Evolutionary conservation across 2,888 invertebrate genomes (phyloP).

Genomic region (Amiota mariae): DNA sequence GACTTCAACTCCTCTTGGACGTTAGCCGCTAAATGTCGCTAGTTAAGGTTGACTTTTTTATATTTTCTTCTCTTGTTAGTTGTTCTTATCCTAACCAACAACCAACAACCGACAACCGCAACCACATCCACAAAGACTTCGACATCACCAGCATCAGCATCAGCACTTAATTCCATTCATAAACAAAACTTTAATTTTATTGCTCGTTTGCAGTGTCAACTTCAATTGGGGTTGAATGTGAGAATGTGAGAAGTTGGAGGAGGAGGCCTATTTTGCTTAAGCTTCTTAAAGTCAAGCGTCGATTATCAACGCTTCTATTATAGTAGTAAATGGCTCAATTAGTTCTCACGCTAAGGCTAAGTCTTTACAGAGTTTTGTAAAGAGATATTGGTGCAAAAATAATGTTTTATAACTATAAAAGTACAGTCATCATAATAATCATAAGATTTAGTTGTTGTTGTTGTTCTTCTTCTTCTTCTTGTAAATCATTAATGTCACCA

Average conservation of each 20-base stretch:
- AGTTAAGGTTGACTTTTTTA: slow-evolving; percentile 7
- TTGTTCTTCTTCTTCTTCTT: no score
- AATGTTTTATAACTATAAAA: neutral
- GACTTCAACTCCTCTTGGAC: slow-evolving; percentile 39
- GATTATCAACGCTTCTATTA: slow-evolving; percentile 55
- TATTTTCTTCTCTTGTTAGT: slow-evolving; percentile 42
- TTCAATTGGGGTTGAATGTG: slow-evolving; percentile 28
- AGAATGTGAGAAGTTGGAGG: neutral
- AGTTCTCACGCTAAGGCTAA: slow-evolving; percentile 57
- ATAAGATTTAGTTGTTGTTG: slow-evolving; percentile 59
- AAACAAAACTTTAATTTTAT: slow-evolving; percentile 70
- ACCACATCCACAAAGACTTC: neutral
- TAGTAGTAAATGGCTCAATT: slow-evolving; percentile 70
- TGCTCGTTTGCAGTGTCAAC: slow-evolving; percentile 56
- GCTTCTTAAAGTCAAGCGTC: slow-evolving; percentile 33
- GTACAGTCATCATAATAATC: neutral
- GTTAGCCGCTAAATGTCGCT: slow-evolving; percentile 15
- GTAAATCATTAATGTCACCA: slow-evolving; percentile 64
- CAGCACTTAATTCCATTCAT: slow-evolving; percentile 68
- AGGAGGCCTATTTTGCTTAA: slow-evolving; percentile 22
- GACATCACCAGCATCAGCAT: slow-evolving; percentile 19
- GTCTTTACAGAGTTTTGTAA: neutral
- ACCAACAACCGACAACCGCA: slow-evolving; percentile 7
- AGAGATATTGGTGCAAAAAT: neutral
- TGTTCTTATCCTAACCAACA: neutral